Evolutionary conservation across 2,888 invertebrate species (phyloP), one percentile per base, ranked within the genome.

Genomic region (Vesta saturnalis): DNA sequence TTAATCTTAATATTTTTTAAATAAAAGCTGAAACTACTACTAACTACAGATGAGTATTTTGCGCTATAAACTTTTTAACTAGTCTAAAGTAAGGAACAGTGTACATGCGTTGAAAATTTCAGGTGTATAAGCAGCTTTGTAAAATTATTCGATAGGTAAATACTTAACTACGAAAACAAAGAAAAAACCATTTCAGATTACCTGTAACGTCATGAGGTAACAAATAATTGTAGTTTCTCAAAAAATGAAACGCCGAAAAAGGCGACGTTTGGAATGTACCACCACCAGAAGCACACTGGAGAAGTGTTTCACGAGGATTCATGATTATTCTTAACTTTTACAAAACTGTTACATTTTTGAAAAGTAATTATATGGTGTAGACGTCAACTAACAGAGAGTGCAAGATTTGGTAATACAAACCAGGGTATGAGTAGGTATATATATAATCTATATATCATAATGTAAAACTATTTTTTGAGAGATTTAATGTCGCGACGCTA

Each of bases 161-260:
- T n/a, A 30, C 30, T 30, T 30, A 2, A 43, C n/a, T 43, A 15
- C 15, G 18, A 3, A 16, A 49, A 18, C 2, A 1, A 49, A 49
- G 3, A 3, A 49, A 49, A 10, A 18, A 49, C 8, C 15, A 18
- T 3, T 49, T 3, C 15, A 35, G 63, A 59, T 80, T 77, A 90
- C 90, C 90, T 82, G 89, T 85, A 14, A 73, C 49, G 49, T 72
- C 72, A 18, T 88, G 88, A 18, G 88, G 85, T 15, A 91, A 80
- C 71, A 91, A 86, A 69, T 90, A 88, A 81, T 90, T 91, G 82
- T 91, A 91, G 73, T 88, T 90, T 65, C 90, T 84, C 21, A 92
- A 82, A 10, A 92, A 83, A 72, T 89, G 86, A 61, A 91, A 85
- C 1, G 91, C 89, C 0, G 91, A 89, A 73, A 91, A 86, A 0